Evolutionary conservation across 2,888 invertebrate species (phyloP).

Genomic region (Orthonychiurus folsomi): DNA sequence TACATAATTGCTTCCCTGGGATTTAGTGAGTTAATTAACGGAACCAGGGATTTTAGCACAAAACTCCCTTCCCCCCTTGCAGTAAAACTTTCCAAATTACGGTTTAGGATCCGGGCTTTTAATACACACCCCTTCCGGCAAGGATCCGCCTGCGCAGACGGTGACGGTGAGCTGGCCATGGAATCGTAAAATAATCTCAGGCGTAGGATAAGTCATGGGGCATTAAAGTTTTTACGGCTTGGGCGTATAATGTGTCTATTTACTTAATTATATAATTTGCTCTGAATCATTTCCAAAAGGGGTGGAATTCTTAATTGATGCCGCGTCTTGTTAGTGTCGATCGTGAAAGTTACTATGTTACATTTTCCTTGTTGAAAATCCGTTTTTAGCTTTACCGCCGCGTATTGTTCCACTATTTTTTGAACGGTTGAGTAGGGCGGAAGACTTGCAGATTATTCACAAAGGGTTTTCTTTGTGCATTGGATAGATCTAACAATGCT

Average conservation of each 20-base stretch:
- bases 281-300: no score
- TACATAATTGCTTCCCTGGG: background rate
- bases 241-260: background rate
- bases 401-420: background rate
- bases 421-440: no score
- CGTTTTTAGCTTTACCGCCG: background rate
- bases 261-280: background rate
- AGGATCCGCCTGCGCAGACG: no score
- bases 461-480: background rate
- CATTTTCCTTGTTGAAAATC: no score
- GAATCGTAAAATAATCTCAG: background rate
- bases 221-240: background rate
- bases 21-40: background rate
- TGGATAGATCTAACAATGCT: background rate
- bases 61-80: background rate
- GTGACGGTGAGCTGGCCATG: background rate
- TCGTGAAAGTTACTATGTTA: no score
- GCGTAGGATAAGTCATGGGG: background rate
- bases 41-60: background rate
- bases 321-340: no score
- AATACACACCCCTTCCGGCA: background rate
- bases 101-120: background rate
- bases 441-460: no score
- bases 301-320: no score
- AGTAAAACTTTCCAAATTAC: background rate